These are phyloP conservation scores for Sylvia atricapilla DNA, from an alignment of 2,113 vertebrate genomes.

Conservation along the genomic window DNA sequence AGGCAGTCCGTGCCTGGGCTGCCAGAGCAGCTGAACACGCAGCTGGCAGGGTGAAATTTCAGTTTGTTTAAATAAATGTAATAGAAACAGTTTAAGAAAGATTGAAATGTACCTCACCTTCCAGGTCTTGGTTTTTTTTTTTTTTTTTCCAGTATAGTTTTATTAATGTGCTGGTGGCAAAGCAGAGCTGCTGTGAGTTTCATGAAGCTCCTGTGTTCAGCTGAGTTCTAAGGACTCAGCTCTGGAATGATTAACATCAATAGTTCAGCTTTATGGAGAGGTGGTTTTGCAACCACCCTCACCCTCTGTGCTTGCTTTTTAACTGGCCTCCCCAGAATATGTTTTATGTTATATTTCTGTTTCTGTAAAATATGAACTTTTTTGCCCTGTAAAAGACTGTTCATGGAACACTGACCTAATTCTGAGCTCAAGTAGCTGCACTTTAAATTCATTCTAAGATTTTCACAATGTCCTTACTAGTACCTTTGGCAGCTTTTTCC, in stretches of 20 bases:
- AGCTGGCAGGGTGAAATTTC: conserved; percentile 11
- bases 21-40: neutral
- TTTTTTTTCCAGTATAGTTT: neutral
- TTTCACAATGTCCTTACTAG: neutral
- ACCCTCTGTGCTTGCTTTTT: neutral
- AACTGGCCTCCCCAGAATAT: neutral
- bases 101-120: neutral
- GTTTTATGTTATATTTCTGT: neutral
- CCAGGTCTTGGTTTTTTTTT: neutral
- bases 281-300: neutral
- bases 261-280: neutral
- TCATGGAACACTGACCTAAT: neutral
- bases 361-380: neutral
- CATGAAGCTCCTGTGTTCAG: neutral
- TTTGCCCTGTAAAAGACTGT: neutral
- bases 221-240: neutral
- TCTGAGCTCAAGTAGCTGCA: neutral
- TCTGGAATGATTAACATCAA: neutral
- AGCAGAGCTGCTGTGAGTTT: neutral
- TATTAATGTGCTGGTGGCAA: neutral
- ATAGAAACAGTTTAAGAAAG: neutral
- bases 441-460: neutral
- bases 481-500: neutral
- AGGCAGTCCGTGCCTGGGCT: neutral
- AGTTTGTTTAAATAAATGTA: neutral